Base-by-base conservation (phyloP, 2,888 invertebrate genomes). In the Rhaphigaster nebulosa region DNA sequence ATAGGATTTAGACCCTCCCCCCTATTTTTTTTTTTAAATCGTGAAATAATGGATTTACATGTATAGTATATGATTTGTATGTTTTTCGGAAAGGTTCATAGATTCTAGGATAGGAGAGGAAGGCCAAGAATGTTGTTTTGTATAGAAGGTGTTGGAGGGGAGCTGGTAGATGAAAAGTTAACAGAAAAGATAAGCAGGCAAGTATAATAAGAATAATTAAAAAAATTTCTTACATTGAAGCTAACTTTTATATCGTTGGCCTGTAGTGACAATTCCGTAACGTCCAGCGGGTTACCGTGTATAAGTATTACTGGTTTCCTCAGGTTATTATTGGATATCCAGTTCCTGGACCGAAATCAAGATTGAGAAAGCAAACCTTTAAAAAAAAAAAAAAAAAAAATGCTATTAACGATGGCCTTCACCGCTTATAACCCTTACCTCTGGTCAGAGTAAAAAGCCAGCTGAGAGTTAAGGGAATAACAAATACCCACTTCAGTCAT, bases 181-280 rank as follows among this genome's bases (percentile, higher is more conserved):
- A 10, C 4, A 45, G 45, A 45, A 45, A 52, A 52, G 52, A 15
- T 52, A 52, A 45, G 45, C 45, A 45, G 45, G 45, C 5, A 52
- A 15, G 2, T 52, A 52, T 52, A 52, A 15, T 52, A 13, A 15
- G 15, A 2, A 23, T 23, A 56, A 56, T 23, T 29, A 34, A 34
- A 34, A 29, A 29, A 34, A 29, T 60, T 45, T 87, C 88, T 95
- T 93, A 96, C 96, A 93, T 95, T 94, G 93, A 96, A 96, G 18
- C 95, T 94, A 0, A 95, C 95, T 0, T 96, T 95, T 92, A 96
- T 94, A 92, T 96, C 96, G 90, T 96, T 95, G 29, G 96, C 94
- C 93, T 96, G 96, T 0, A 96, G 95, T 93, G 96, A 96, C n/a
- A 96, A 95, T 94, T 96, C 96, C 0, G 96, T 96, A 23, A 38